These are phyloP conservation scores for Rhinatrema bivittatum DNA, from an alignment of 2,797 vertebrate species.

Conservation along the genomic window DNA sequence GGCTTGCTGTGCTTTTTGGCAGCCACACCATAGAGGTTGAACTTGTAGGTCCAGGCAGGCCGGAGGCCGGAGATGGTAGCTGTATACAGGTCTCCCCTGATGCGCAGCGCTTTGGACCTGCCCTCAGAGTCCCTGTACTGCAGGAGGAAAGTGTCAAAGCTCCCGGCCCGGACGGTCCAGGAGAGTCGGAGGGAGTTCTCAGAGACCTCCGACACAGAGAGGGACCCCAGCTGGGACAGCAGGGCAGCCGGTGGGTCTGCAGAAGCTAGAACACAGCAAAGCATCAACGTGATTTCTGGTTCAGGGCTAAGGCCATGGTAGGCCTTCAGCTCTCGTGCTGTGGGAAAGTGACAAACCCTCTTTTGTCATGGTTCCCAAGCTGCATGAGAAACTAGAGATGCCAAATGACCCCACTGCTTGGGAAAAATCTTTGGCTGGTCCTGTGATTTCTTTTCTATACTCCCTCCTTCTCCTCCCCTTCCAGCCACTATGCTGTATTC, in stretches of 20 bases:
- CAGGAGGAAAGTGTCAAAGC: slow-evolving; percentile 32
- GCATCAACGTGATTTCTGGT: too few relatives aligned
- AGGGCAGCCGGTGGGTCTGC: neutral
- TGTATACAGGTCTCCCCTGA: slow-evolving; percentile 2
- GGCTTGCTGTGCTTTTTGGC: neutral
- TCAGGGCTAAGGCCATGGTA: too few relatives aligned
- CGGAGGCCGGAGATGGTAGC: slow-evolving; percentile 7
- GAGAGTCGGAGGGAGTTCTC: slow-evolving; percentile 27
- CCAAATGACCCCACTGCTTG: neutral
- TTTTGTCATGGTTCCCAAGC: neutral
- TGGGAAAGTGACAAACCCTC: too few relatives aligned
- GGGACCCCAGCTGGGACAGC: slow-evolving; percentile 16
- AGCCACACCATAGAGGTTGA: slow-evolving; percentile 14
- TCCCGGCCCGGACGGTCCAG: slow-evolving; percentile 28
- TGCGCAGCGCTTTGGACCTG: slow-evolving; percentile 17
- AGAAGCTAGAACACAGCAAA: too few relatives aligned
- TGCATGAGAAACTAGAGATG: neutral
- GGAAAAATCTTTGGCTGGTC: neutral
- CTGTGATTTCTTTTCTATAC: neutral
- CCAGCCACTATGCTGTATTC: too few relatives aligned
- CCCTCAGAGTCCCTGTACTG: slow-evolving; percentile 33
- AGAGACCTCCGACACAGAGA: slow-evolving; percentile 16
- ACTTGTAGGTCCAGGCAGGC: slow-evolving; percentile 4
- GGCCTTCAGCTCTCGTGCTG: too few relatives aligned
- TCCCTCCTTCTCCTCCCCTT: too few relatives aligned